Evolutionary conservation across 2,888 invertebrate species (phyloP).

Genomic region (Drosophila subquinaria): DNA sequence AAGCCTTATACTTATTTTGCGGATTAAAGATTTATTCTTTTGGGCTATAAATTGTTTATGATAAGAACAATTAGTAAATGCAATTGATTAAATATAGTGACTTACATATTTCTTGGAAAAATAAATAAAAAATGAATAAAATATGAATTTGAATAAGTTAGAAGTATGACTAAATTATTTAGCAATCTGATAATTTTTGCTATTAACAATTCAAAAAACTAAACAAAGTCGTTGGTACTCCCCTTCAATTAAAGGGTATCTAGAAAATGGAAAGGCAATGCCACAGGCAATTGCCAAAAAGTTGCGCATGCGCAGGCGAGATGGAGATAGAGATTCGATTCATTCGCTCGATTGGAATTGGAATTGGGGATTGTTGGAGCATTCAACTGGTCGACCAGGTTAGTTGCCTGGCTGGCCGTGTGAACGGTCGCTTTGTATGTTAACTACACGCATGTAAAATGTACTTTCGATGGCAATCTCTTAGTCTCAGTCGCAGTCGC

Average conservation of each 20-base stretch:
- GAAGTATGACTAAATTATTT: too few species aligned
- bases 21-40: too few species aligned
- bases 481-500: conserved; percentile 31
- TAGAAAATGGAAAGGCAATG: conserved; percentile 72
- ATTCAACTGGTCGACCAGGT: conserved; percentile 55
- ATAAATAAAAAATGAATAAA: too few species aligned
- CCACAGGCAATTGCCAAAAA: conserved; percentile 60
- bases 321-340: conserved; percentile 75
- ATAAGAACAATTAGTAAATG: too few species aligned
- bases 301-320: conserved; percentile 73
- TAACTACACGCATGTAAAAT: conserved; percentile 80
- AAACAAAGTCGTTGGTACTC: background rate
- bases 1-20: too few species aligned
- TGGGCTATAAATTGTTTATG: too few species aligned
- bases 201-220: background rate
- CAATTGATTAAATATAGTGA: too few species aligned
- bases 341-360: conserved; percentile 36
- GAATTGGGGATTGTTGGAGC: conserved; percentile 55
- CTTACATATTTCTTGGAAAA: too few species aligned
- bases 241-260: conserved; percentile 43
- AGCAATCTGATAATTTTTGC: too few species aligned
- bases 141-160: too few species aligned
- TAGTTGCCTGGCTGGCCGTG: conserved; percentile 58
- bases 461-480: conserved; percentile 78
- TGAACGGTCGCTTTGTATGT: conserved; percentile 78